Base-by-base conservation (phyloP, 2,888 invertebrate species). In the Oscheius myriophilus region DNA sequence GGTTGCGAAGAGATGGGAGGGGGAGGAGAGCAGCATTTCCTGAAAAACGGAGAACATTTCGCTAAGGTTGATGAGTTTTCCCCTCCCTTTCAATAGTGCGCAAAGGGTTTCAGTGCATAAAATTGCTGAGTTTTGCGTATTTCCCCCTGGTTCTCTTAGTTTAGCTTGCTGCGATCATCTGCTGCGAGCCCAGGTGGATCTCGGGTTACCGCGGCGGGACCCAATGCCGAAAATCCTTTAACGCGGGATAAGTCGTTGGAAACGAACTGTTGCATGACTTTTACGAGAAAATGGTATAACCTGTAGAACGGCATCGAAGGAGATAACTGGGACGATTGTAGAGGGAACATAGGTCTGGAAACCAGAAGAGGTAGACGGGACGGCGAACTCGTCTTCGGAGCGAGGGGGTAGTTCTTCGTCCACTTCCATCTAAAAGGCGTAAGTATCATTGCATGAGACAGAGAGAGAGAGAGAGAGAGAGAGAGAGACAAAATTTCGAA, bases 1-100 rank as follows among this genome's bases (percentile, higher is more conserved):
- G 0, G 57, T 41, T 1, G 67, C 55, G 54, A 73, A 74, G 21
- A 76, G 70, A 49, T 72, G 74, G 1, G 72, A 72, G 4, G 76
- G 76, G 0, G 76, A 76, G 55, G 72, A 71, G 12, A 73, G 62
- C 2, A 76, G 64, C 39, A 76, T 68, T 65, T 76, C 71, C 76
- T 76, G 66, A 4, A 69, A 69, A 26, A 43, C 18, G 18, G n/a
- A n/a, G 4, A 58, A 33, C 42, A 4, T 39, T 14, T 16, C 9
- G 12, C 21, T 2, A 49, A 21, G 33, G 16, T 46, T 14, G 33
- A 33, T 26, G 14, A 42, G 25, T 49, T 45, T 3, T 7, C n/a
- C n/a, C n/a, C n/a, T n/a, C n/a, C n/a, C n/a, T n/a, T n/a, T n/a
- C n/a, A n/a, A n/a, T n/a, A n/a, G n/a, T n/a, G n/a, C n/a, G n/a